These are phyloP conservation scores for Trissolcus basalis DNA, from an alignment of 1,140 invertebrate genomes.

Conservation along the genomic window DNA sequence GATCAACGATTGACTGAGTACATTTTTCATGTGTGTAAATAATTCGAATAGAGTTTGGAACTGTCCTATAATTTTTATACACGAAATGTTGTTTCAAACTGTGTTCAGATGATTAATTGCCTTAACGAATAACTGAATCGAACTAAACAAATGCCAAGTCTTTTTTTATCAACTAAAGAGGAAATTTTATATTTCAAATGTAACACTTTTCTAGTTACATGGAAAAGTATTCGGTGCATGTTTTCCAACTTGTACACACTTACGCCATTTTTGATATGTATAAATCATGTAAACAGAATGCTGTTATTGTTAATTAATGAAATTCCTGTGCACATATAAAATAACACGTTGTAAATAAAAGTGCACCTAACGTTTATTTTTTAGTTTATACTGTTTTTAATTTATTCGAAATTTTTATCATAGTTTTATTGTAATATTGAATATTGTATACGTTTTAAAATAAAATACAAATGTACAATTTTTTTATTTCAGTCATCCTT, in stretches of 20 bases:
- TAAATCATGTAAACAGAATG: conserved; percentile 5
- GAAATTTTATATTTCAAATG: background rate
- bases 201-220: too few relatives aligned
- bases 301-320: conserved; percentile 3
- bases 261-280: background rate
- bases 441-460: conserved; percentile 1
- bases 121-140: too few relatives aligned
- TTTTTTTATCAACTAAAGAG: background rate
- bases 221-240: too few relatives aligned
- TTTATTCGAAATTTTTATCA: conserved; percentile 14
- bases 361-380: conserved; percentile 2
- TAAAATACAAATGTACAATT: background rate
- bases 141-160: background rate
- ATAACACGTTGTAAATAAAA: conserved; percentile 15
- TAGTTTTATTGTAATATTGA: conserved; percentile 7
- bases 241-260: background rate
- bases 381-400: conserved; percentile 25
- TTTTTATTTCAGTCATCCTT: too few relatives aligned
- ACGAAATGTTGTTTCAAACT: conserved; percentile 44
- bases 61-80: conserved; percentile 55
- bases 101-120: background rate
- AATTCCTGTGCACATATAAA: background rate
- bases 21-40: conserved; percentile 21
- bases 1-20: conserved; percentile 79
- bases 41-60: background rate